phyloP scores from a whole-genome alignment of 1,140 invertebrate species.

The Nymphalis io region DNA sequence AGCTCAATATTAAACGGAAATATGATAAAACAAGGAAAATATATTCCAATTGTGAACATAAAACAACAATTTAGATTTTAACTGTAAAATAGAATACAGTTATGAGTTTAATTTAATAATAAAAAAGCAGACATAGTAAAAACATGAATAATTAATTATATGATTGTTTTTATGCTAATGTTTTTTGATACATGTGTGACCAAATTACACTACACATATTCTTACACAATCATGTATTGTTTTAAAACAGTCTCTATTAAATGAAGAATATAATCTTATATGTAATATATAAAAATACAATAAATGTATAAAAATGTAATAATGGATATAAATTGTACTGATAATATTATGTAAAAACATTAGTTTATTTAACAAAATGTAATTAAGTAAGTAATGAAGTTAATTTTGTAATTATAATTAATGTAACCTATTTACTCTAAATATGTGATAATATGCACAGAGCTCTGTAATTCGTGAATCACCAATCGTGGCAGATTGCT shows the following conservation, averaged over 20 bases:
- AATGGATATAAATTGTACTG: no score
- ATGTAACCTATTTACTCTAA: slow-evolving; percentile 48
- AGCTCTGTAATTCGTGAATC: slow-evolving; percentile 58
- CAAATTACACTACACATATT: not conserved
- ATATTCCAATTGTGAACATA: slow-evolving; percentile 10
- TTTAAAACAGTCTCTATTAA: not conserved
- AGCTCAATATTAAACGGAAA: slow-evolving; percentile 11
- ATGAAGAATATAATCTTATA: no score
- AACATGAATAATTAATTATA: not conserved
- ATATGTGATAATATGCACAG: slow-evolving; percentile 49
- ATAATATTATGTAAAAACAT: not conserved
- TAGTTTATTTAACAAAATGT: no score
- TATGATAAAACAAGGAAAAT: slow-evolving; percentile 35
- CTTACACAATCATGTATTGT: not conserved
- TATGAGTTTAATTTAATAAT: not conserved
- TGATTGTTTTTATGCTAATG: slow-evolving; percentile 10
- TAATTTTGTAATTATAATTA: slow-evolving; percentile 37
- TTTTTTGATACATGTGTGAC: not conserved
- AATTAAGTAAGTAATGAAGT: slow-evolving; percentile 1
- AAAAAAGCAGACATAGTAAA: not conserved
- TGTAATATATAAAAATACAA: no score
- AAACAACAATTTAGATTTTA: not conserved
- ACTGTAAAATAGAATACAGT: slow-evolving; percentile 5
- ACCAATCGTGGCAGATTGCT: slow-evolving; percentile 65
- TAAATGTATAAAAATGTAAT: no score